These are phyloP conservation scores for Papilio polyxenes DNA, from an alignment of 1,140 invertebrate genomes.

Conservation along the genomic window DNA sequence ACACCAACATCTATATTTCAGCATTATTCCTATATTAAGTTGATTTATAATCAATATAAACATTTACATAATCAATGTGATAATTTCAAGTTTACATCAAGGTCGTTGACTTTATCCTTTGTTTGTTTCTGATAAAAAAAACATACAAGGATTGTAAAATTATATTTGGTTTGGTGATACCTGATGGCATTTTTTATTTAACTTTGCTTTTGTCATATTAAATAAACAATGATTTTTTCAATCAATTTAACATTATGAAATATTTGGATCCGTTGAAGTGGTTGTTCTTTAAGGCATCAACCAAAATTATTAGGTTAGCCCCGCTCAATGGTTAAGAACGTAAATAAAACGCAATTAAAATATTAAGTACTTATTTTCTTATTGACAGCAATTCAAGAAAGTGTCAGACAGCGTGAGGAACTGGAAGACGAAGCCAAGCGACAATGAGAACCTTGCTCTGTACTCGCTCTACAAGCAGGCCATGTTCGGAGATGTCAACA, in stretches of 20 bases:
- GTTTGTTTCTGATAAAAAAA: neutral
- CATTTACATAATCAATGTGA: neutral
- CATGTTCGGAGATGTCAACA: conserved; percentile 90
- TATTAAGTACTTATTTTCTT: conserved; percentile 38
- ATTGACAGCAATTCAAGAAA: conserved; percentile 88
- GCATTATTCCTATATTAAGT: too few relatives aligned
- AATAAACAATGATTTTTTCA: too few relatives aligned
- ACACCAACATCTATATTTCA: too few relatives aligned
- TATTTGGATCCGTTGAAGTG: too few relatives aligned
- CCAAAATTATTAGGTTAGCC: too few relatives aligned
- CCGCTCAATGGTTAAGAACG: too few relatives aligned
- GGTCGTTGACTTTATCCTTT: neutral
- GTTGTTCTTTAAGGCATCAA: neutral
- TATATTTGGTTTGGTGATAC: neutral
- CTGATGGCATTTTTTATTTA: too few relatives aligned
- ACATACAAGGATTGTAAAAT: neutral
- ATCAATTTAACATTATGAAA: too few relatives aligned
- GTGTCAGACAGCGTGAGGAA: conserved; percentile 91
- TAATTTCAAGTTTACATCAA: conserved; percentile 9
- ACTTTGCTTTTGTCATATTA: too few relatives aligned
- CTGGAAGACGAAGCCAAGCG: conserved; percentile 89
- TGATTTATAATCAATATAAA: neutral
- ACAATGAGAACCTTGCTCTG: conserved; percentile 91
- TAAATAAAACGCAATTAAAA: conserved; percentile 11
- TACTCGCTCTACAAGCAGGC: conserved; percentile 96